Evolutionary conservation across 2,113 vertebrate genomes (phyloP).

Genomic region (Oreochromis spilurus): DNA sequence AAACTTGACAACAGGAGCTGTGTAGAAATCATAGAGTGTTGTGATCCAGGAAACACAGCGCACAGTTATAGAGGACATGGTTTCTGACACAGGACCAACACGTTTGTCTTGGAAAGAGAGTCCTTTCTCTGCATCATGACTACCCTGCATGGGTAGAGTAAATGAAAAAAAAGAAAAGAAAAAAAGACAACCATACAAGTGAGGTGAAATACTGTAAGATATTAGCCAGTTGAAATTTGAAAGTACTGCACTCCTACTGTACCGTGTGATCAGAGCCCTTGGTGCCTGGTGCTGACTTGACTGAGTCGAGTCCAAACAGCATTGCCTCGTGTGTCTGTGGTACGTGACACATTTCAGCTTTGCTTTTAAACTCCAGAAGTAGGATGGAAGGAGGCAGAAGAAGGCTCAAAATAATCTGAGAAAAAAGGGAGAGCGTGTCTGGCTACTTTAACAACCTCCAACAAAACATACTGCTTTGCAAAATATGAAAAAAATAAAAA

Average conservation of each 20-base stretch:
- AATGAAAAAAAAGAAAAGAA: background rate
- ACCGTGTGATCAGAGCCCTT: conserved; percentile 40
- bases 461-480: background rate
- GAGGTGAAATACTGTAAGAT: background rate
- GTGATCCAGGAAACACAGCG: conserved; percentile 75
- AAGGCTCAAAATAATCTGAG: conserved; percentile 88
- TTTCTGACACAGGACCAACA: conserved; percentile 10
- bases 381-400: conserved; percentile 87
- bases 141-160: background rate
- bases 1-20: conserved; percentile 95
- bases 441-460: background rate
- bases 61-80: conserved; percentile 3
- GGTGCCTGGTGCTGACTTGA: conserved; percentile 54
- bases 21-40: conserved; percentile 92
- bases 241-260: background rate
- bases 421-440: background rate
- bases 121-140: conserved; percentile 77
- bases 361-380: conserved; percentile 94
- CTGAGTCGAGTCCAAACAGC: conserved; percentile 79
- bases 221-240: background rate
- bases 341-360: conserved; percentile 96
- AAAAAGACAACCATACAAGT: background rate
- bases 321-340: conserved; percentile 86
- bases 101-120: background rate
- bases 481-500: background rate